phyloP scores from a whole-genome alignment of 2,888 invertebrate genomes.

The Cinara cedri region DNA sequence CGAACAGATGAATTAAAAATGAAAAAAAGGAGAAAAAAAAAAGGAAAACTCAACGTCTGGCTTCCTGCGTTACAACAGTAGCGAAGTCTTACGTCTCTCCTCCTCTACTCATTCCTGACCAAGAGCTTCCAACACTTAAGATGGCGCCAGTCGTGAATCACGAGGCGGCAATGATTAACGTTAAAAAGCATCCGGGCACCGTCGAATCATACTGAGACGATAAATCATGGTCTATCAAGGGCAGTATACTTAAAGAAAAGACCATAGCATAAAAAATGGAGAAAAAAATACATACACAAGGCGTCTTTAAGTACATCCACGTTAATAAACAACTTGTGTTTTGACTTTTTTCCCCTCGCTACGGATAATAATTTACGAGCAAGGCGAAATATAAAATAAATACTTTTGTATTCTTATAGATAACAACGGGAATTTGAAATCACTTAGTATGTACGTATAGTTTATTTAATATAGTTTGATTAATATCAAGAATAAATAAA shows the following conservation, averaged over 20 bases:
- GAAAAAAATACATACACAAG: conserved; percentile 44
- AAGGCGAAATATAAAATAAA: conserved; percentile 17
- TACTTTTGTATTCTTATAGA: conserved; percentile 13
- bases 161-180: conserved; percentile 56
- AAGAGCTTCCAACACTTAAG: conserved; percentile 54
- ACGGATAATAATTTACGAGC: conserved; percentile 45
- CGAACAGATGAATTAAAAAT: conserved; percentile 5
- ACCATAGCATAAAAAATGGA: conserved; percentile 22
- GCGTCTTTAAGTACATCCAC: conserved; percentile 44
- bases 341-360: conserved; percentile 40
- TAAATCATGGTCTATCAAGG: conserved; percentile 55
- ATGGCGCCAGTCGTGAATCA: conserved; percentile 56
- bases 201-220: conserved; percentile 54
- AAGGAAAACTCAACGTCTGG: conserved; percentile 7
- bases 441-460: too few species aligned
- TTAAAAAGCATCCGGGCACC: conserved; percentile 57
- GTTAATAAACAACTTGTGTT: conserved; percentile 56
- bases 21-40: not conserved
- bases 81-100: conserved; percentile 25
- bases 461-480: too few species aligned
- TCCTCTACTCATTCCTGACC: conserved; percentile 19
- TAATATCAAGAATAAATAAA: not conserved
- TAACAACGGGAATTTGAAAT: not conserved
- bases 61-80: conserved; percentile 18
- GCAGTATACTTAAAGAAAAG: conserved; percentile 39